These are phyloP conservation scores for Busseola fusca DNA, from an alignment of 2,888 invertebrate species.

Conservation along the genomic window DNA sequence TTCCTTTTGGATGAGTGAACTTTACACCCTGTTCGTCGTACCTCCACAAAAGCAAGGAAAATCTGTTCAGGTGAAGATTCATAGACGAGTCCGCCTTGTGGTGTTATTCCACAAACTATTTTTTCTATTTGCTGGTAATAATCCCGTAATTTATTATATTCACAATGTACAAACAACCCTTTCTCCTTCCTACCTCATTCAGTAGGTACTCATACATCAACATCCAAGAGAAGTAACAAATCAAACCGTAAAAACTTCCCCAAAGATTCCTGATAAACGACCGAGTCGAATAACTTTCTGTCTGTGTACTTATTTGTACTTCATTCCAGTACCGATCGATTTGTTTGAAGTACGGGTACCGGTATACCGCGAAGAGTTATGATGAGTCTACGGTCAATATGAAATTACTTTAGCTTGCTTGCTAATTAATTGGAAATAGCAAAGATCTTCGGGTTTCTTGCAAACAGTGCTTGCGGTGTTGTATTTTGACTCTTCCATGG, in stretches of 20 bases:
- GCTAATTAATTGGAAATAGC: slow-evolving; percentile 53
- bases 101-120: too few relatives aligned
- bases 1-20: too few relatives aligned
- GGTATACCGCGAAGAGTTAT: slow-evolving; percentile 45
- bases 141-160: background rate
- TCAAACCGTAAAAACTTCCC: slow-evolving; percentile 85
- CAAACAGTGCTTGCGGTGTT: slow-evolving; percentile 1
- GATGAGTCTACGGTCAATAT: slow-evolving; percentile 52
- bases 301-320: slow-evolving; percentile 83
- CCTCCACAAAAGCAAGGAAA: too few relatives aligned
- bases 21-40: too few relatives aligned
- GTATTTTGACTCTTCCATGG: background rate
- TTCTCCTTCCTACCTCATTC: slow-evolving; percentile 54
- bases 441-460: slow-evolving; percentile 36
- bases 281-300: slow-evolving; percentile 78
- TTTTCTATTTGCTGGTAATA: too few relatives aligned
- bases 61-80: too few relatives aligned
- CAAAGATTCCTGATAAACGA: slow-evolving; percentile 85
- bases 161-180: background rate
- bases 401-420: slow-evolving; percentile 30
- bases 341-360: slow-evolving; percentile 48
- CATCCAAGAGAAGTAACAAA: slow-evolving; percentile 78
- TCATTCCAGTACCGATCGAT: slow-evolving; percentile 74
- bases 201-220: slow-evolving; percentile 58
- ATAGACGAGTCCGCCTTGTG: too few relatives aligned